Evolutionary conservation across 2,888 invertebrate genomes (phyloP).

Genomic region (Micropterix aruncella): DNA sequence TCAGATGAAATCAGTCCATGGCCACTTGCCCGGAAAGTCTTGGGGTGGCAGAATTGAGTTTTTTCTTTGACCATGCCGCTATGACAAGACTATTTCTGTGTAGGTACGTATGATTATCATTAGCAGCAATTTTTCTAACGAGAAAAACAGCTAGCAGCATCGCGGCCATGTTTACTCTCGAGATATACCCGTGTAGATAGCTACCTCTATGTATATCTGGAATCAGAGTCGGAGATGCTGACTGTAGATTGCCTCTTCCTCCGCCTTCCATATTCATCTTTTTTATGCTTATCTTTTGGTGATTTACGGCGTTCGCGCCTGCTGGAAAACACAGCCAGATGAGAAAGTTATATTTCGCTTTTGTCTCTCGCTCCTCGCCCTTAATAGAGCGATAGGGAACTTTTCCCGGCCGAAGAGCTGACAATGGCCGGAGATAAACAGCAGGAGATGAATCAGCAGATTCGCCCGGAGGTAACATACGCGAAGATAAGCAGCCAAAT

Average conservation of each 20-base stretch:
- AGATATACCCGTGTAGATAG: too few species aligned
- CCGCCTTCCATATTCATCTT: constrained; percentile 19
- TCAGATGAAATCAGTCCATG: too few species aligned
- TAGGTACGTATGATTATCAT: too few species aligned
- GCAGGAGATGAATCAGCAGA: background rate
- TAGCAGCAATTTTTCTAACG: too few species aligned
- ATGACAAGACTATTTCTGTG: too few species aligned
- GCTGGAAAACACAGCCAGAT: constrained; percentile 23
- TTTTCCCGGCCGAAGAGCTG: background rate
- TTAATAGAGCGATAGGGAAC: background rate
- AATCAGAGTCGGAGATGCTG: background rate
- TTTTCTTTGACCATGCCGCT: too few species aligned
- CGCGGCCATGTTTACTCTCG: background rate
- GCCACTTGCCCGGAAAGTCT: too few species aligned
- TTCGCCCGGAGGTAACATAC: too few species aligned
- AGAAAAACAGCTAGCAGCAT: constrained; percentile 11
- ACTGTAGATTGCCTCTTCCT: background rate
- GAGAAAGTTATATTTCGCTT: background rate
- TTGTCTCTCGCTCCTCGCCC: background rate
- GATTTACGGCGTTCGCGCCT: constrained; percentile 39
- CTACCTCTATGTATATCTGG: background rate
- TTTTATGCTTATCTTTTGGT: constrained; percentile 41
- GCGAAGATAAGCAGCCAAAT: too few species aligned
- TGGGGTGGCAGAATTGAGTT: too few species aligned
- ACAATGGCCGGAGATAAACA: background rate